Conservation (phyloP, 2,797 vertebrate species). For the Sebastes taczanowskii region DNA sequence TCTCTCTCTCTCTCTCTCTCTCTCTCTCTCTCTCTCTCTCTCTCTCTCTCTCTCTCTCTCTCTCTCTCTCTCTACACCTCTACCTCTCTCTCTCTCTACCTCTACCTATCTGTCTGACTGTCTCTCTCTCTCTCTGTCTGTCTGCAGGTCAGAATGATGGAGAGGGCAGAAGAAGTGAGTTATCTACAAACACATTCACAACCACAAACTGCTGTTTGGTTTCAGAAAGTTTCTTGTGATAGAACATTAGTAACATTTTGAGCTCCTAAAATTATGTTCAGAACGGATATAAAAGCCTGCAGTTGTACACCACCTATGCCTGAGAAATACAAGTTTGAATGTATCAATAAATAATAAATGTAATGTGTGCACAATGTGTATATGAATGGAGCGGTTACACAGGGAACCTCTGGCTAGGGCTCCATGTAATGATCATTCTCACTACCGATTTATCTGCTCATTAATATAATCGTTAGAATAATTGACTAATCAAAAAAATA, state of each 20-base stretch:
- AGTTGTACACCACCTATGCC: too few relatives aligned
- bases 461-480: too few relatives aligned
- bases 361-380: neutral
- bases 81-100: neutral
- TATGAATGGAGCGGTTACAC: neutral
- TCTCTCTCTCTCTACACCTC: neutral
- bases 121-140: neutral
- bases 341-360: neutral
- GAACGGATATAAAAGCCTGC: neutral
- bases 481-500: too few relatives aligned
- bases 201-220: neutral
- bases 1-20: neutral
- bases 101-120: neutral
- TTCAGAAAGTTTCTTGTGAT: neutral
- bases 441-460: too few relatives aligned
- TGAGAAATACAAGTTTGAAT: too few relatives aligned
- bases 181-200: neutral
- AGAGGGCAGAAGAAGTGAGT: slow-evolving; percentile 79
- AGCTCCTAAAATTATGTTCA: neutral
- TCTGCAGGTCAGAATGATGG: slow-evolving; percentile 70
- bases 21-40: neutral
- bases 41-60: neutral
- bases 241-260: too few relatives aligned
- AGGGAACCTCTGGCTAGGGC: neutral
- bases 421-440: neutral